Conservation (phyloP, 2,113 vertebrate species). For the Raphicerus campestris region DNA sequence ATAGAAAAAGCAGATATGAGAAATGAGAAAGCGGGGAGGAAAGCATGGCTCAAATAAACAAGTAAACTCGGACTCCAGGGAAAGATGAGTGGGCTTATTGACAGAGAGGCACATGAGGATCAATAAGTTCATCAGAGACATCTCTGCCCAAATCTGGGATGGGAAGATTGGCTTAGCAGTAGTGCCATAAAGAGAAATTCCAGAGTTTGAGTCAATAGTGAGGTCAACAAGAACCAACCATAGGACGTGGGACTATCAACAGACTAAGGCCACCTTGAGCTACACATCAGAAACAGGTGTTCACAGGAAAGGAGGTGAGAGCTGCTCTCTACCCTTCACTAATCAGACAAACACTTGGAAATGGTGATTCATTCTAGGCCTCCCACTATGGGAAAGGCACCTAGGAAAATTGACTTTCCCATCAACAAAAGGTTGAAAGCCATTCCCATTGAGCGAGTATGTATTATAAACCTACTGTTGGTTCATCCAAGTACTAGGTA, state of each 20-base stretch:
- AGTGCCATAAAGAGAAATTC: not conserved
- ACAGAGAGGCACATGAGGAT: not conserved
- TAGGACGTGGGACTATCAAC: not conserved
- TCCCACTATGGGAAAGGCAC: not conserved
- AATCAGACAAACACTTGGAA: not conserved
- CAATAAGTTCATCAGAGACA: not conserved
- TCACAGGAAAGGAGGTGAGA: not conserved
- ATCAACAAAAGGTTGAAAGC: not conserved
- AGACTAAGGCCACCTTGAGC: not conserved
- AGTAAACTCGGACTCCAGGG: not conserved
- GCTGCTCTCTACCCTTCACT: not conserved
- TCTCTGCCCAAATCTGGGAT: not conserved
- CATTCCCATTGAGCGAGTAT: not conserved
- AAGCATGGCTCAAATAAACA: not conserved
- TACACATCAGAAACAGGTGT: not conserved
- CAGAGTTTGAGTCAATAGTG: not conserved
- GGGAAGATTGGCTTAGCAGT: not conserved
- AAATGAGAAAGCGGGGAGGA: not conserved
- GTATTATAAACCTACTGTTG: not conserved
- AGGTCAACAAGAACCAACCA: not conserved
- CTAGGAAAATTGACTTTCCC: not conserved
- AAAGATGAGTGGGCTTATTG: not conserved
- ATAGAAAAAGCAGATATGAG: conserved; percentile 23
- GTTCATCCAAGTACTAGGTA: not conserved
- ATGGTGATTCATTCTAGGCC: not conserved